Percentiles rank a stretch among this genome's conserved stretches.
These are phyloP conservation scores for Plemyria rubiginata DNA, from an alignment of 2,888 invertebrate species.

Conservation along the genomic window DNA sequence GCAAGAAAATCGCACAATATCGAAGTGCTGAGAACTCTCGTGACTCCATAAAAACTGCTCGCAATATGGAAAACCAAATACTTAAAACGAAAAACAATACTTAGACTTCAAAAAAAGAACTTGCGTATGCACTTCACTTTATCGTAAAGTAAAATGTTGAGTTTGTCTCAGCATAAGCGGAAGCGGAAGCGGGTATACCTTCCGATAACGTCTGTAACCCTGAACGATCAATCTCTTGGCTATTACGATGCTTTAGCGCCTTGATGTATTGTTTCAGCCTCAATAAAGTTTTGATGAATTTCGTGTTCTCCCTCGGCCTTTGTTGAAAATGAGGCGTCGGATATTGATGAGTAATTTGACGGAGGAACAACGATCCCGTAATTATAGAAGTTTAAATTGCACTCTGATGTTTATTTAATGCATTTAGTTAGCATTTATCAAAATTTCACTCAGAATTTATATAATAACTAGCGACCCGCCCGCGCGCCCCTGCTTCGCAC, in stretches of 20 bases:
- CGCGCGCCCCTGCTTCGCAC: no score
- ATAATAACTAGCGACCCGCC: no score
- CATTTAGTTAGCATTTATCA: background rate
- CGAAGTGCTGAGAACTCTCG: no score
- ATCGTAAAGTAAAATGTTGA: slow-evolving; percentile 14
- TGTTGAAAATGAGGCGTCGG: slow-evolving; percentile 74
- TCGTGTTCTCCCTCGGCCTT: slow-evolving; percentile 74
- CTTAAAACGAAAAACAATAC: no score
- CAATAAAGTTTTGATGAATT: slow-evolving; percentile 85
- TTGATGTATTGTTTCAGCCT: slow-evolving; percentile 83
- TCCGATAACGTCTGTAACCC: slow-evolving; percentile 71
- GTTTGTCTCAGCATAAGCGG: slow-evolving; percentile 1
- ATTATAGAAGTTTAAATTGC: slow-evolving; percentile 58
- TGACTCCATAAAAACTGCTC: no score
- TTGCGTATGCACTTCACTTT: background rate
- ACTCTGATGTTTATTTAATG: slow-evolving; percentile 26
- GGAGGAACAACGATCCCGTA: slow-evolving; percentile 65
- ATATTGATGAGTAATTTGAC: slow-evolving; percentile 81
- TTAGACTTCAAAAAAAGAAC: no score
- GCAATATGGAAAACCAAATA: no score
- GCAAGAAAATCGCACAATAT: no score
- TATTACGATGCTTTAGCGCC: slow-evolving; percentile 83
- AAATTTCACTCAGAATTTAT: no score
- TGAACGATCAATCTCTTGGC: slow-evolving; percentile 80
- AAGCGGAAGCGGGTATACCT: slow-evolving; percentile 60